Conservation (phyloP, 2,888 invertebrate genomes). For the Gisinianus flammeolus region DNA sequence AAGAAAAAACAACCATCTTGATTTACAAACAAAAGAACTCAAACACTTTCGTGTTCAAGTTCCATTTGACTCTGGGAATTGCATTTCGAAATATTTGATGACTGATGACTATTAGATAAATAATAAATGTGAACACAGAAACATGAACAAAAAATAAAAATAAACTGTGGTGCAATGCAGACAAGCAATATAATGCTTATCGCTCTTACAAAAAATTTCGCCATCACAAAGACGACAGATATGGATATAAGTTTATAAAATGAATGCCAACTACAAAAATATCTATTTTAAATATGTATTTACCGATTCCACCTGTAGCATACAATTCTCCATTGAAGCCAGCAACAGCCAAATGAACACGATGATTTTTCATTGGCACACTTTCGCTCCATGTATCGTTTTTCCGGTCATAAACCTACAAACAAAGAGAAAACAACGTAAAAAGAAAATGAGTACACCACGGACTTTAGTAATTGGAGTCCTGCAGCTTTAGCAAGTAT, state of each 20-base stretch:
- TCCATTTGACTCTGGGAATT: background rate
- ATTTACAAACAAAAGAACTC: no score
- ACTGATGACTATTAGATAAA: background rate
- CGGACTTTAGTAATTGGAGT: no score
- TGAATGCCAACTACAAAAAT: background rate
- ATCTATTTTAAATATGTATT: background rate
- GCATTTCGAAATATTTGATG: background rate
- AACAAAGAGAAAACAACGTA: background rate
- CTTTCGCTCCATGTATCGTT: constrained; percentile 59
- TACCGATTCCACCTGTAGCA: constrained; percentile 60
- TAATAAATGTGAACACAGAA: background rate
- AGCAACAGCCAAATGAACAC: constrained; percentile 60
- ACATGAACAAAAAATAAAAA: background rate
- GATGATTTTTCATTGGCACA: constrained; percentile 58
- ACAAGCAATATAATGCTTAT: no score
- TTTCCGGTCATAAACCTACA: constrained; percentile 59
- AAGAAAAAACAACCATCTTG: no score
- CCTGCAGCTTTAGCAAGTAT: background rate
- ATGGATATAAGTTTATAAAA: background rate
- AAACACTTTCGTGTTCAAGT: no score
- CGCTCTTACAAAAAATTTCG: no score
- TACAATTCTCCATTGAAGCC: constrained; percentile 60
- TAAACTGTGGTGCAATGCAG: background rate
- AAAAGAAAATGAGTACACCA: background rate
- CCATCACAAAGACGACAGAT: background rate